Conservation (phyloP, 2,797 vertebrate genomes). For the Otolemur crassicaudatus region DNA sequence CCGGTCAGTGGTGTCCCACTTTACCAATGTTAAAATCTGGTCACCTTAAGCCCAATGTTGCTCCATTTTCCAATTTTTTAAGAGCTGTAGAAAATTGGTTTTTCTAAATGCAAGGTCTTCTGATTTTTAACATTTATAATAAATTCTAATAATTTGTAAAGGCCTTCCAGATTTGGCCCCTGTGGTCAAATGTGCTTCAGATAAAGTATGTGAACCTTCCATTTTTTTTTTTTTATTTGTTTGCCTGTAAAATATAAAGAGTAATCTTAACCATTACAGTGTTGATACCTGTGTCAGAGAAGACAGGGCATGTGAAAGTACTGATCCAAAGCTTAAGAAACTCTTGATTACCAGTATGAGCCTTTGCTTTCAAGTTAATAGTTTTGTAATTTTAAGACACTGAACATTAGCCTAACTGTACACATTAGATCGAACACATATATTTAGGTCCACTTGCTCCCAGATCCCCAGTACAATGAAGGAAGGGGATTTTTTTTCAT, state of each 20-base stretch:
- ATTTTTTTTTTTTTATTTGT: not conserved
- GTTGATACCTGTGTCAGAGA: not conserved
- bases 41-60: not conserved
- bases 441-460: not conserved
- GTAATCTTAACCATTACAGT: not conserved
- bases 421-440: not conserved
- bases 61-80: not conserved
- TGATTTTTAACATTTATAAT: slow-evolving; percentile 57
- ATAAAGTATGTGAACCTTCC: not conserved
- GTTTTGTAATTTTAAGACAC: not conserved
- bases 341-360: not conserved
- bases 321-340: slow-evolving; percentile 10
- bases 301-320: not conserved
- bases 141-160: not conserved
- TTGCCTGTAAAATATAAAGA: not conserved
- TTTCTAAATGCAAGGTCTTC: not conserved
- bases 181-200: not conserved
- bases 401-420: not conserved
- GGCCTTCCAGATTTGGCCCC: not conserved
- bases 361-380: not conserved
- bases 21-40: too few relatives aligned
- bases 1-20: too few relatives aligned
- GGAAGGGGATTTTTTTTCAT: not conserved
- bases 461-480: not conserved
- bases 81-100: slow-evolving; percentile 14